These are phyloP conservation scores for Brenthis ino DNA, from an alignment of 2,888 invertebrate species.

Conservation along the genomic window DNA sequence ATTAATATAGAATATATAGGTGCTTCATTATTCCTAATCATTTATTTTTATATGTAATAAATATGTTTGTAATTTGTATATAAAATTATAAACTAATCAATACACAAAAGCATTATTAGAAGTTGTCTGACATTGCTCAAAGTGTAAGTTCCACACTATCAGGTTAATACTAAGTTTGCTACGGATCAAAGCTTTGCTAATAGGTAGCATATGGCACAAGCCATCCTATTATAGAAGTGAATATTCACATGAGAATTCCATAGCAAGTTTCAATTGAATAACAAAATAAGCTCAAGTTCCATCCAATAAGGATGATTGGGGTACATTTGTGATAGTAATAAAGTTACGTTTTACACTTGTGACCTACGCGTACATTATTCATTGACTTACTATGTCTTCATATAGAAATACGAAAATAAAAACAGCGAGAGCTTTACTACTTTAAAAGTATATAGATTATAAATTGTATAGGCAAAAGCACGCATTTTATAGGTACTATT, in stretches of 20 bases:
- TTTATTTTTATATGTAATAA: too few relatives aligned
- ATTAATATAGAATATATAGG: too few relatives aligned
- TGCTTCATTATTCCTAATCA: too few relatives aligned
- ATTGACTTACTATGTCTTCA: not conserved
- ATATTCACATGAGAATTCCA: slow-evolving; percentile 12
- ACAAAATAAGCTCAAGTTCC: slow-evolving; percentile 13
- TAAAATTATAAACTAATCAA: not conserved
- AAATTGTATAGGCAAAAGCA: not conserved
- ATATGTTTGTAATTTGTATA: too few relatives aligned
- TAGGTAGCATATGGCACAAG: slow-evolving; percentile 21
- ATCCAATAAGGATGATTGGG: slow-evolving; percentile 1
- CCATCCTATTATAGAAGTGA: slow-evolving; percentile 12
- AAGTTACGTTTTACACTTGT: not conserved
- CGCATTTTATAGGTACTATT: too few relatives aligned
- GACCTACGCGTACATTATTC: not conserved
- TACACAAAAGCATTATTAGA: slow-evolving; percentile 19
- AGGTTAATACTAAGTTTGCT: slow-evolving; percentile 23
- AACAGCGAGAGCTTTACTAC: not conserved
- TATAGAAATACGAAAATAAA: not conserved
- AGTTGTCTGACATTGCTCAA: slow-evolving; percentile 13
- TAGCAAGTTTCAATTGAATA: slow-evolving; percentile 17
- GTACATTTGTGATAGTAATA: slow-evolving; percentile 1
- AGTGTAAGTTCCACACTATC: slow-evolving; percentile 20
- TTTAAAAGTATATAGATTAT: not conserved
- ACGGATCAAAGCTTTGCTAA: slow-evolving; percentile 24